These are phyloP conservation scores for Istiophorus platypterus DNA, from an alignment of 2,113 vertebrate genomes.

Conservation along the genomic window DNA sequence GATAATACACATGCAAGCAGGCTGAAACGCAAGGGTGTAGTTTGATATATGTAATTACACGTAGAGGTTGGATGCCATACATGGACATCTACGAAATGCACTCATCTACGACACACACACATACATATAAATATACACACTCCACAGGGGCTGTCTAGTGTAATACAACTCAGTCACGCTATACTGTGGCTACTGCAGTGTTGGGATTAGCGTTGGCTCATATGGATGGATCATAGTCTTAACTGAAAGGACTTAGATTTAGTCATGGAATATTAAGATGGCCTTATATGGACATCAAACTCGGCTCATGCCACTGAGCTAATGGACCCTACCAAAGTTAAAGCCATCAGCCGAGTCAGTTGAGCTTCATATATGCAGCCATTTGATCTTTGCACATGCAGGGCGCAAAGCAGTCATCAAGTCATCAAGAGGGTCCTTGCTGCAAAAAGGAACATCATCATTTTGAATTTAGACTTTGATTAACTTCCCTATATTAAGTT, in stretches of 20 bases:
- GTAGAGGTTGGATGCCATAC: neutral
- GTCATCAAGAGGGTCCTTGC: neutral
- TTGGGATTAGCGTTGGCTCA: slow-evolving; percentile 64
- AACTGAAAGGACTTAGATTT: slow-evolving; percentile 67
- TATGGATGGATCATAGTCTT: slow-evolving; percentile 68
- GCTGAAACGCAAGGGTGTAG: neutral
- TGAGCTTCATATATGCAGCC: slow-evolving; percentile 6
- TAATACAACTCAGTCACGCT: slow-evolving; percentile 67
- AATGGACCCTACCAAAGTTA: slow-evolving; percentile 43
- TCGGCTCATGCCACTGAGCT: slow-evolving; percentile 38
- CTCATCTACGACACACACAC: slow-evolving; percentile 9
- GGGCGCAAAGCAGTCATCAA: neutral
- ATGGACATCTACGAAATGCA: slow-evolving; percentile 3
- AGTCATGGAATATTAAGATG: slow-evolving; percentile 57
- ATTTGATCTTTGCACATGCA: slow-evolving; percentile 20
- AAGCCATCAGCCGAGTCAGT: neutral
- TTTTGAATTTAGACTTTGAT: neutral
- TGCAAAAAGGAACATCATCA: neutral
- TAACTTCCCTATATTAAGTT: neutral
- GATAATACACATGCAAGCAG: neutral
- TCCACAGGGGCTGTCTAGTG: slow-evolving; percentile 48
- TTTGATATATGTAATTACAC: slow-evolving; percentile 30
- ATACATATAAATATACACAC: slow-evolving; percentile 41
- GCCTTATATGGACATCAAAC: slow-evolving; percentile 60
- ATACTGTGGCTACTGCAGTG: slow-evolving; percentile 53